Evolutionary conservation across 2,888 invertebrate genomes (phyloP), one percentile per base, ranked within the genome.

Genomic region (Nezara viridula): DNA sequence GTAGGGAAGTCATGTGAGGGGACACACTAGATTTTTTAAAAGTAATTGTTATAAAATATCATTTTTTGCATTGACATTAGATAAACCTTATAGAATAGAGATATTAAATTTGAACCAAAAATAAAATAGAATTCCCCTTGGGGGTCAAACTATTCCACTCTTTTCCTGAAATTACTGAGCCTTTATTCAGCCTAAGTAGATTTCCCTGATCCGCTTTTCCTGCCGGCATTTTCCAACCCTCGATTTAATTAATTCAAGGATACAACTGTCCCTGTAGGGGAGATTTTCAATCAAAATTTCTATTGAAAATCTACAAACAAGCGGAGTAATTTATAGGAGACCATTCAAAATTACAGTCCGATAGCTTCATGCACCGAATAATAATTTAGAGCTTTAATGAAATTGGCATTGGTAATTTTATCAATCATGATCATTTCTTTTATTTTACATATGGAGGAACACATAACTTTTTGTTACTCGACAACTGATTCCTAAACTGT

Each of bases 221-320:
- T 60, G 60, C n/a, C 27, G 27, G 14, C 60, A 16, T 60, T 60
- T 60, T 32, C 60, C 27, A 14, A 27, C 60, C 27, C 27, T 14
- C 60, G 27, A 60, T 60, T 60, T 60, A 60, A 60, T 60, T 60
- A 60, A 60, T 60, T 60, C 60, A 60, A 27, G 60, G 60, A 60
- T 60, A 60, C 60, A 14, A 60, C 27, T 60, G 27, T 27, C 27
- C 27, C 27, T 60, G 16, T 1, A 21, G 60, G 10, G 27, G 16
- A 32, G 27, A 60, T 27, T 60, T 60, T 27, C 60, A 60, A 27
- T 60, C 60, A 60, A 60, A 60, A 60, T 60, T 27, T 60, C 60
- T 27, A 60, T 60, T 60, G 27, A 5, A 27, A 27, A 60, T 60
- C 27, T 27, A 60, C 27, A 27, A 60, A 60, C 27, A n/a, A 55